Conservation (phyloP, 1,140 invertebrate genomes). For the Polypedilum vanderplanki region DNA sequence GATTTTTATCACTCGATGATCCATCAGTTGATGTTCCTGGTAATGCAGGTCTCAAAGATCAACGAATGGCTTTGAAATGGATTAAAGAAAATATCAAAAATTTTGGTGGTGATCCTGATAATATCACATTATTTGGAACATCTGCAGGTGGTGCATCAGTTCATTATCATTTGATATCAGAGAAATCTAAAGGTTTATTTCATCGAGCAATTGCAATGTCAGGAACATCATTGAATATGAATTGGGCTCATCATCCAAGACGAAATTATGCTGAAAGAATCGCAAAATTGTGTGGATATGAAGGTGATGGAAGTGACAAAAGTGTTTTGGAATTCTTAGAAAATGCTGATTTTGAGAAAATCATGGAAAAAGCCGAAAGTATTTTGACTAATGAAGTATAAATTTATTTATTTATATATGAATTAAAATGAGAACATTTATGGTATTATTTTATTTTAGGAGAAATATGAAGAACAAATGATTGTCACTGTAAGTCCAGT, state of each 20-base stretch:
- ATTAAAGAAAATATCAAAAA: slow-evolving; percentile 40
- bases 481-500: slow-evolving; percentile 41
- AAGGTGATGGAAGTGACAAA: slow-evolving; percentile 5
- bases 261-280: slow-evolving; percentile 39
- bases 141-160: slow-evolving; percentile 47
- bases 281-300: slow-evolving; percentile 34
- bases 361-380: slow-evolving; percentile 23
- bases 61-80: slow-evolving; percentile 46
- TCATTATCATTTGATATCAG: slow-evolving; percentile 40
- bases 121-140: slow-evolving; percentile 48
- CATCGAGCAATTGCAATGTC: slow-evolving; percentile 55
- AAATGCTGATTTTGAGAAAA: neutral
- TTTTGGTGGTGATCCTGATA: slow-evolving; percentile 41
- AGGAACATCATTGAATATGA: slow-evolving; percentile 44
- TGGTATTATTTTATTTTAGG: too few relatives aligned
- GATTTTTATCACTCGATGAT: slow-evolving; percentile 48
- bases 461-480: slow-evolving; percentile 39
- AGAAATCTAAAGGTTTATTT: slow-evolving; percentile 46
- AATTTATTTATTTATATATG: too few relatives aligned
- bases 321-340: slow-evolving; percentile 9
- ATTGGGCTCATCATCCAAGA: slow-evolving; percentile 40
- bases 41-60: slow-evolving; percentile 49
- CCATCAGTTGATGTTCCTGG: slow-evolving; percentile 40
- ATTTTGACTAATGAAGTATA: neutral
- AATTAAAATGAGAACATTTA: too few relatives aligned